These are phyloP conservation scores for Telenomus remus DNA, from an alignment of 1,140 invertebrate species.

Conservation along the genomic window DNA sequence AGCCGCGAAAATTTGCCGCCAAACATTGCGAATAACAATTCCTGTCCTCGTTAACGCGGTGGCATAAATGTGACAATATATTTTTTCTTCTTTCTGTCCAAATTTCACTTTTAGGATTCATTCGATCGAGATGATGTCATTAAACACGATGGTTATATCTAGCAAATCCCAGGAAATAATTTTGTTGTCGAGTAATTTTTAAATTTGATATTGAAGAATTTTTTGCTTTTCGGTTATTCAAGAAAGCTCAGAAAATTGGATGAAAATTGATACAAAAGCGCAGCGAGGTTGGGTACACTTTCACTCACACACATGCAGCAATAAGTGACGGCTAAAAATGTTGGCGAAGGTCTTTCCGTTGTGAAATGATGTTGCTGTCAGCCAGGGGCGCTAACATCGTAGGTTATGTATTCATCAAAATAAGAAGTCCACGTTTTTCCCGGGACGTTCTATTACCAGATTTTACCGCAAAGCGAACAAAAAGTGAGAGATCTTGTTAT, in stretches of 20 bases:
- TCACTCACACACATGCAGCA: neutral
- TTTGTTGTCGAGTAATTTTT: neutral
- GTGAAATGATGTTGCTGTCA: constrained; percentile 46
- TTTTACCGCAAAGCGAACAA: constrained; percentile 25
- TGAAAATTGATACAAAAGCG: constrained; percentile 44
- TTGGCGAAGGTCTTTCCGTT: constrained; percentile 43
- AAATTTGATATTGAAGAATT: constrained; percentile 25
- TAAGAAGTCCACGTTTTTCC: constrained; percentile 41
- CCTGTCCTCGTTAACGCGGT: constrained; percentile 11
- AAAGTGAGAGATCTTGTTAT: constrained; percentile 21
- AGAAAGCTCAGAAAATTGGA: constrained; percentile 41
- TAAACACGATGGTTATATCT: no score
- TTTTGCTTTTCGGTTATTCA: constrained; percentile 13
- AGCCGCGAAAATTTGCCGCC: constrained; percentile 28
- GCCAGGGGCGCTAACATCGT: constrained; percentile 30
- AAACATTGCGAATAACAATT: constrained; percentile 34
- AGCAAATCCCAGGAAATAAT: no score
- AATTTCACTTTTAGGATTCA: neutral
- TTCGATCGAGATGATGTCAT: neutral
- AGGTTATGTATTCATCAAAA: constrained; percentile 46
- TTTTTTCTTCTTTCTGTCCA: neutral
- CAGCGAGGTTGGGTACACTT: constrained; percentile 2
- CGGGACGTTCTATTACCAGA: constrained; percentile 27
- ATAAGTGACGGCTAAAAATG: constrained; percentile 36
- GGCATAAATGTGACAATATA: constrained; percentile 12